Evolutionary conservation across 2,797 vertebrate genomes (phyloP).

Genomic region (Xenops minutus): DNA sequence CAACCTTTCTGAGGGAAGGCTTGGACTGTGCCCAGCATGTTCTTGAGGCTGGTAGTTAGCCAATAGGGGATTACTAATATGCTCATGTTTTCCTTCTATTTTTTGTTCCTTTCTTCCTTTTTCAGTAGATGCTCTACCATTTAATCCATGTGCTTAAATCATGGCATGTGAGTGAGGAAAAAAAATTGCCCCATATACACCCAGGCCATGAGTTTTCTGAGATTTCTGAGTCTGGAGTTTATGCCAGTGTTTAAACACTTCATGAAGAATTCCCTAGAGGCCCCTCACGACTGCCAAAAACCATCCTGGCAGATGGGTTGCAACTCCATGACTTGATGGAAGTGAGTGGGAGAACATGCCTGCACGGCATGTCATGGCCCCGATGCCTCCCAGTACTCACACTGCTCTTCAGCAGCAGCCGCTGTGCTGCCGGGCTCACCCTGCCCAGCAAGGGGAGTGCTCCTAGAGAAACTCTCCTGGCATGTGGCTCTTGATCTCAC

Average conservation of each 20-base stretch:
- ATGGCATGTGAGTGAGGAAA: rapidly evolving
- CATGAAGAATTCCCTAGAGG: not conserved
- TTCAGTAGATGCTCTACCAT: not conserved
- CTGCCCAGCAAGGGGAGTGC: rapidly evolving
- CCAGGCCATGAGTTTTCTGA: not conserved
- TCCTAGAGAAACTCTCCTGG: not conserved
- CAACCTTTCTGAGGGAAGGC: not conserved
- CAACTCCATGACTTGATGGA: not conserved
- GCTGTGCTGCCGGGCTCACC: not conserved
- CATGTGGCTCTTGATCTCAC: not conserved
- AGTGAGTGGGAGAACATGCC: not conserved
- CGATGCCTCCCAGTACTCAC: not conserved
- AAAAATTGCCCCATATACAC: not conserved
- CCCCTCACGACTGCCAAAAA: not conserved
- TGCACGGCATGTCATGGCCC: not conserved
- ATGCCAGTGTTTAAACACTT: not conserved
- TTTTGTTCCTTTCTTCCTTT: not conserved
- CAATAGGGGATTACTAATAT: not conserved
- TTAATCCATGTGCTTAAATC: not conserved
- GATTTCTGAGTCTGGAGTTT: not conserved
- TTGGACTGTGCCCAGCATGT: not conserved
- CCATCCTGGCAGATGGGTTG: not conserved
- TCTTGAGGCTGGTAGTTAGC: not conserved
- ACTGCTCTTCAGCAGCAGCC: not conserved
- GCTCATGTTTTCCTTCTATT: not conserved